Percentiles rank a stretch among this genome's conserved stretches.
Evolutionary conservation across 2,113 vertebrate species (phyloP).

Genomic region (Notarius lentiginosus): DNA sequence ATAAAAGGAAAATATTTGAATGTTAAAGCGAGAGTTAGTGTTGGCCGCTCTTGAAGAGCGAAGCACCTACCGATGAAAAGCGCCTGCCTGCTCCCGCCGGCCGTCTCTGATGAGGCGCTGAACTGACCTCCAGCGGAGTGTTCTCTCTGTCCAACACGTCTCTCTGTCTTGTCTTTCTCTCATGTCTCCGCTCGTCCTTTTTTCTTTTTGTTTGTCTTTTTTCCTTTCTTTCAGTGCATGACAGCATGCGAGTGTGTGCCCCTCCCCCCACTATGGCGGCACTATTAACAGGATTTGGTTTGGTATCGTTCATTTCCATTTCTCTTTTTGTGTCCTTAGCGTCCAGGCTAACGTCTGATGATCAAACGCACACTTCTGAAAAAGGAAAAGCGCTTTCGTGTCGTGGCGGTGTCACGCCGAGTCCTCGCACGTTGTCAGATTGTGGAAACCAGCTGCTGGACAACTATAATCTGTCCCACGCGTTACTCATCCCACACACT

Average conservation of each 20-base stretch:
- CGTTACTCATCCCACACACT: not conserved
- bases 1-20: constrained; percentile 46
- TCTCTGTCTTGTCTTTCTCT: constrained; percentile 7
- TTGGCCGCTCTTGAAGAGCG: constrained; percentile 3
- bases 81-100: not conserved
- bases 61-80: constrained; percentile 28
- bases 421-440: not conserved
- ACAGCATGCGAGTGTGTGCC: not conserved
- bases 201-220: not conserved
- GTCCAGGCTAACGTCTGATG: not conserved
- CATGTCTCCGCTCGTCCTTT: constrained; percentile 1
- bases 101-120: constrained; percentile 32
- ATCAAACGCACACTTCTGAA: not conserved
- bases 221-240: not conserved
- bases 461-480: not conserved
- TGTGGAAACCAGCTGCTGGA: not conserved
- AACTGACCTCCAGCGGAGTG: not conserved
- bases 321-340: constrained; percentile 14
- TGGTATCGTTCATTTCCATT: constrained; percentile 23
- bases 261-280: not conserved
- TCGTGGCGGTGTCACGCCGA: not conserved
- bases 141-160: not conserved
- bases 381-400: not conserved
- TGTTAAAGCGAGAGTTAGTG: constrained; percentile 22
- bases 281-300: constrained; percentile 40